phyloP scores from a whole-genome alignment of 2,113 vertebrate species.

The Solea senegalensis region DNA sequence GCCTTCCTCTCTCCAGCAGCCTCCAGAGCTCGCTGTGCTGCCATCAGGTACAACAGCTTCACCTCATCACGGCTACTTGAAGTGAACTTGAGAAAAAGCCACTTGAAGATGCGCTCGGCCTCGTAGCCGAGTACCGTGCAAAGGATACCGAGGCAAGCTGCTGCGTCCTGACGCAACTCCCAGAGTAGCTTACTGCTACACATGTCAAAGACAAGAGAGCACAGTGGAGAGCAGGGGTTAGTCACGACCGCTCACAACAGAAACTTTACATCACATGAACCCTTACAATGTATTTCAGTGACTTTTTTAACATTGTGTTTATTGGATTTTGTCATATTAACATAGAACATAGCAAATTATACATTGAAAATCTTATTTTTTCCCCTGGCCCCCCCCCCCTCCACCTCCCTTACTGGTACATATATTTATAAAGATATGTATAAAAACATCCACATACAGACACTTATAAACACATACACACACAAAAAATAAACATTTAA shows the following conservation, averaged over 20 bases:
- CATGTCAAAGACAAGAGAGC: not conserved
- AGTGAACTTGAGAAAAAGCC: constrained; percentile 96
- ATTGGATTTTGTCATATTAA: too few species aligned
- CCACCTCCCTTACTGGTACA: too few species aligned
- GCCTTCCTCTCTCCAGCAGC: constrained; percentile 97
- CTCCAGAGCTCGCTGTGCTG: constrained; percentile 93
- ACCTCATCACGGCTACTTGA: constrained; percentile 94
- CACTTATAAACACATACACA: too few species aligned
- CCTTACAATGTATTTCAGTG: too few species aligned
- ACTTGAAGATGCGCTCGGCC: constrained; percentile 98
- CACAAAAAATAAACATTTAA: too few species aligned
- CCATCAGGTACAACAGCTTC: constrained; percentile 94
- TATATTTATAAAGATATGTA: too few species aligned
- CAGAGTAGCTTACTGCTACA: constrained; percentile 97
- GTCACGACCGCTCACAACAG: not conserved
- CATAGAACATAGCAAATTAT: too few species aligned
- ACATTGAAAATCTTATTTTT: too few species aligned
- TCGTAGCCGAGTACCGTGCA: constrained; percentile 95
- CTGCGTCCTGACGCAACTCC: constrained; percentile 97
- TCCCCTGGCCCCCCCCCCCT: too few species aligned
- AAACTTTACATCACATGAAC: too few species aligned
- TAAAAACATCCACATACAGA: too few species aligned
- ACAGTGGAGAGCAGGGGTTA: not conserved
- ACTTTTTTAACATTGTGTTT: too few species aligned
- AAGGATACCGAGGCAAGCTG: constrained; percentile 93